A percentile compares a stretch with the other conserved stretches of the same genome.
These are phyloP conservation scores for Idaea straminata DNA, from an alignment of 2,888 invertebrate species.

Conservation along the genomic window DNA sequence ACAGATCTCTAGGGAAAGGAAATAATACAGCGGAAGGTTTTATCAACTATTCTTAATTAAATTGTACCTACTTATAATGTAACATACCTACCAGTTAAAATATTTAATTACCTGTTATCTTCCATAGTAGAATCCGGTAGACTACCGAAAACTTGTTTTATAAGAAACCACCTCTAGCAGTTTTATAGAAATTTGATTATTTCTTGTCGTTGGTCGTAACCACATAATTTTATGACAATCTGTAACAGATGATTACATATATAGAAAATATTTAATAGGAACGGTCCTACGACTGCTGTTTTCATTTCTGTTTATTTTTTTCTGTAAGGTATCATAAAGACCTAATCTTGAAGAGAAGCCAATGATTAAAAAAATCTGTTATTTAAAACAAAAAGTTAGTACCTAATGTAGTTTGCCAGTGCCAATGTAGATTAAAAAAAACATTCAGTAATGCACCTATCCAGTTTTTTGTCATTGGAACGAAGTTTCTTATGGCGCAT, in stretches of 20 bases:
- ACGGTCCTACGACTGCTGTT: neutral
- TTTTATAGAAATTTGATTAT: slow-evolving; percentile 35
- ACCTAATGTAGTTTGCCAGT: too few species aligned
- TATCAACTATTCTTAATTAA: neutral
- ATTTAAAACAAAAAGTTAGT: too few species aligned
- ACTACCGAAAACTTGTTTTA: slow-evolving; percentile 58
- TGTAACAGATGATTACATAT: slow-evolving; percentile 21
- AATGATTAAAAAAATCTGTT: too few species aligned
- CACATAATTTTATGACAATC: slow-evolving; percentile 53
- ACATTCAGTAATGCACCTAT: too few species aligned
- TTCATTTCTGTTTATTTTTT: too few species aligned
- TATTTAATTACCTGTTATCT: slow-evolving; percentile 52
- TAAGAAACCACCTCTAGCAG: slow-evolving; percentile 37
- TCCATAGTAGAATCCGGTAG: slow-evolving; percentile 49
- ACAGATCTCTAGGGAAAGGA: too few species aligned
- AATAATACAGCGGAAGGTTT: too few species aligned
- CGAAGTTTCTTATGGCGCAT: too few species aligned
- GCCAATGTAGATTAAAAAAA: too few species aligned
- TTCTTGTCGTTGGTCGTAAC: slow-evolving; percentile 39
- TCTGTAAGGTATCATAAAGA: too few species aligned
- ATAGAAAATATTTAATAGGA: neutral
- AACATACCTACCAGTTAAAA: slow-evolving; percentile 4
- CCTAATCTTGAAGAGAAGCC: too few species aligned
- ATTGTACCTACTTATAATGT: neutral
- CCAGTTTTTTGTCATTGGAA: too few species aligned